These are phyloP conservation scores for Cataglyphis cursor DNA, from an alignment of 2,888 invertebrate genomes.

Conservation along the genomic window DNA sequence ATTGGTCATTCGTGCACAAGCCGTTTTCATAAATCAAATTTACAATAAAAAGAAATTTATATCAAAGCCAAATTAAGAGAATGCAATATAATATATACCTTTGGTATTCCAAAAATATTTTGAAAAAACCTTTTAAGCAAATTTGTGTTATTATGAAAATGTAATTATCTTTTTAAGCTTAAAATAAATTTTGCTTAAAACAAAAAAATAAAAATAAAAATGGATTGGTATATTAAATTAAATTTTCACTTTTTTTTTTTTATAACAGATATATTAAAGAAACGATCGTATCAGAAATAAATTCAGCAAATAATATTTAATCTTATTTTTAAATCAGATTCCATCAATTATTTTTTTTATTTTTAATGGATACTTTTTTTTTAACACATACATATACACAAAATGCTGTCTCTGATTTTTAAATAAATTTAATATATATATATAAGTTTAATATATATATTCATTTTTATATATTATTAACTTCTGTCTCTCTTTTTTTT, in stretches of 20 bases:
- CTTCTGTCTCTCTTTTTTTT: not conserved
- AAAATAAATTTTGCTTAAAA: slow-evolving; percentile 24
- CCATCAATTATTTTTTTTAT: not conserved
- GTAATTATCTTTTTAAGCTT: not conserved
- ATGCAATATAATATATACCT: too few relatives aligned
- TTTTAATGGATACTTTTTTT: not conserved
- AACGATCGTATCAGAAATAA: not conserved
- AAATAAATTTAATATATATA: not conserved
- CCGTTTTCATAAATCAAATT: not conserved
- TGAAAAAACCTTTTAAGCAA: not conserved
- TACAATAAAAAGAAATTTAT: not conserved
- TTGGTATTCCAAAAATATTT: slow-evolving; percentile 7
- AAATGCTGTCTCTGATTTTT: not conserved
- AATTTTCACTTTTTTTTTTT: not conserved
- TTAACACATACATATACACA: not conserved
- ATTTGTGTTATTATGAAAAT: not conserved
- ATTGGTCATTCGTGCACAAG: not conserved
- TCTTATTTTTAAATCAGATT: not conserved
- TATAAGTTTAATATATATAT: not conserved
- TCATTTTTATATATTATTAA: not conserved
- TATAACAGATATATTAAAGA: not conserved
- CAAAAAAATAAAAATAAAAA: not conserved
- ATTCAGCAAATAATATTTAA: not conserved
- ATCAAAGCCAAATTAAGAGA: not conserved
- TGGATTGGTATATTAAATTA: not conserved